These are phyloP conservation scores for Wiebesia pumilae DNA, from an alignment of 1,140 invertebrate genomes.

Conservation along the genomic window DNA sequence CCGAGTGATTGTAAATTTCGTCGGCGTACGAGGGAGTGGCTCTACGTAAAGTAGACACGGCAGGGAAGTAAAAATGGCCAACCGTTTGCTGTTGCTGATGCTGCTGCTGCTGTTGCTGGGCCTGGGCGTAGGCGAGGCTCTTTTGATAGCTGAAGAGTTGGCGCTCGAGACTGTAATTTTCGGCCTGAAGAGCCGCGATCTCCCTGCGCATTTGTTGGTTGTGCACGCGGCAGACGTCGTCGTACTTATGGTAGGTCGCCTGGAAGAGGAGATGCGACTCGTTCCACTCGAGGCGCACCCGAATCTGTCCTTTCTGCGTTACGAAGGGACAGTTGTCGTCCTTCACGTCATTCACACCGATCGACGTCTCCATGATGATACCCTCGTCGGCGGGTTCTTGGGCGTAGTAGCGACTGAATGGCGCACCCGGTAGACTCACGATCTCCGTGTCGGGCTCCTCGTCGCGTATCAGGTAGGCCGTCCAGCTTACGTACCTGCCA, in stretches of 20 bases:
- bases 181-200: constrained; percentile 87
- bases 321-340: constrained; percentile 85
- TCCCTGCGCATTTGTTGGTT: constrained; percentile 93
- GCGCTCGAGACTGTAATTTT: constrained; percentile 90
- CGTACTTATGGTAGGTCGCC: constrained; percentile 90
- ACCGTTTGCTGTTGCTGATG: constrained; percentile 67
- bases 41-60: not conserved
- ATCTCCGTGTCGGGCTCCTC: constrained; percentile 77
- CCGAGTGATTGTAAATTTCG: not conserved
- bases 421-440: constrained; percentile 82
- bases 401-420: constrained; percentile 89
- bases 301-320: constrained; percentile 84
- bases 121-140: constrained; percentile 85
- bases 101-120: constrained; percentile 69
- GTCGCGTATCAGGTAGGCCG: constrained; percentile 81
- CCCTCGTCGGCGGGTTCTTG: constrained; percentile 89
- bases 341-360: constrained; percentile 86
- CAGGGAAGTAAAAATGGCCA: constrained; percentile 16
- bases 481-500: constrained; percentile 86
- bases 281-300: constrained; percentile 90
- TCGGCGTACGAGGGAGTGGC: not conserved
- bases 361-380: constrained; percentile 88
- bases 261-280: constrained; percentile 90
- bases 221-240: constrained; percentile 88
- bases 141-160: constrained; percentile 92